Evolutionary conservation across 2,888 invertebrate species (phyloP).

Genomic region (Mimachlamys varia): DNA sequence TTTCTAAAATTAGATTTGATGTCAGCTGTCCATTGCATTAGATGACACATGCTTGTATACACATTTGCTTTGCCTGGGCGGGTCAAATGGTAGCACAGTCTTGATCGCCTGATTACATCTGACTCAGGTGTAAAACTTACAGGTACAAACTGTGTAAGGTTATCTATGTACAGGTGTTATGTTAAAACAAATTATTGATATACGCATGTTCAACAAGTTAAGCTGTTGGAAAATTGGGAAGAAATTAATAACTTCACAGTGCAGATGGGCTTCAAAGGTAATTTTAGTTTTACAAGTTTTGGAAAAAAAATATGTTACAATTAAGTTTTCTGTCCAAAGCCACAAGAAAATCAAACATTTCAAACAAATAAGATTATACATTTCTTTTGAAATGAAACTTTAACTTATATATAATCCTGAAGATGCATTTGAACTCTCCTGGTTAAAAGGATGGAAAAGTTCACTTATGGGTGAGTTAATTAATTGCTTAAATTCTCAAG

Average conservation of each 20-base stretch:
- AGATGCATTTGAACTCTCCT: too few relatives aligned
- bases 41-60: background rate
- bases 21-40: background rate
- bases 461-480: too few relatives aligned
- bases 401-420: too few relatives aligned
- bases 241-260: background rate
- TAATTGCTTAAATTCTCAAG: too few relatives aligned
- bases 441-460: too few relatives aligned
- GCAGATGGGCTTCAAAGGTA: background rate
- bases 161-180: background rate
- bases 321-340: too few relatives aligned
- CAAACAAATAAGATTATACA: too few relatives aligned
- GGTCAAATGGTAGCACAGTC: background rate
- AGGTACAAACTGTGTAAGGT: background rate
- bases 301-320: too few relatives aligned
- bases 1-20: slow-evolving; percentile 32
- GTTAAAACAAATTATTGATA: background rate
- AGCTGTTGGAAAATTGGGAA: background rate
- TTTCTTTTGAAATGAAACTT: too few relatives aligned
- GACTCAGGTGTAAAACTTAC: slow-evolving; percentile 1
- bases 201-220: background rate
- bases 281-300: background rate
- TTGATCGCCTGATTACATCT: slow-evolving; percentile 15
- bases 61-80: background rate
- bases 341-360: too few relatives aligned